These are phyloP conservation scores for Tokudaia muenninki DNA, from an alignment of 2,797 vertebrate species.

Conservation along the genomic window DNA sequence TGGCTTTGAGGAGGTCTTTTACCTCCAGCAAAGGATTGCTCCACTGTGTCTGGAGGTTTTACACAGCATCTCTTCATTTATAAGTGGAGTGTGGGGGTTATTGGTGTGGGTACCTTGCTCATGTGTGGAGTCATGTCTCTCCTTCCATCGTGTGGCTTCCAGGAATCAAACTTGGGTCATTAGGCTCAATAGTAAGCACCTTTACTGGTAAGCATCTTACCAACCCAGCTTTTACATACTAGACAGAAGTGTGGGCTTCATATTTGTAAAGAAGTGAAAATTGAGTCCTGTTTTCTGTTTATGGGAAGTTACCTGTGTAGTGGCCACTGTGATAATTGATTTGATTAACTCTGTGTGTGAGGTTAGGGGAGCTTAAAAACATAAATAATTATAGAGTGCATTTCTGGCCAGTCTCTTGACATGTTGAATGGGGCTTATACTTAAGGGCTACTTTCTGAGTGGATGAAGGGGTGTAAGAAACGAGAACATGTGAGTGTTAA, in stretches of 20 bases:
- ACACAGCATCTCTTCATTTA: constrained; percentile 1
- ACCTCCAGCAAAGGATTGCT: neutral
- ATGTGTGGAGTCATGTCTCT: neutral
- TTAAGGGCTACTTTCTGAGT: constrained; percentile 85
- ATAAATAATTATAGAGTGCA: constrained; percentile 83
- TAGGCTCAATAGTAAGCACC: neutral
- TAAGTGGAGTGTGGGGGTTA: neutral
- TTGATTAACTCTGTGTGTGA: constrained; percentile 51
- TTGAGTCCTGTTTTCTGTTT: constrained; percentile 56
- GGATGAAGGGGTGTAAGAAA: constrained; percentile 83
- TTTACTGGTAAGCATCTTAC: neutral
- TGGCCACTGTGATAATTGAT: constrained; percentile 73
- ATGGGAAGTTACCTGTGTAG: constrained; percentile 29
- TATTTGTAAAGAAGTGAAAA: constrained; percentile 36
- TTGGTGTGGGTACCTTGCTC: neutral
- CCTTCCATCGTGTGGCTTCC: neutral
- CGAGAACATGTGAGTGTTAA: constrained; percentile 79
- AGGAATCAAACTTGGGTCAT: neutral
- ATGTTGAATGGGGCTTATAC: constrained; percentile 84
- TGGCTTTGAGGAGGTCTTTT: constrained; percentile 12
- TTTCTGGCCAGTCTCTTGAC: constrained; percentile 86
- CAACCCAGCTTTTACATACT: neutral
- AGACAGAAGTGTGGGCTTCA: neutral
- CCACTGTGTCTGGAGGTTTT: constrained; percentile 10
- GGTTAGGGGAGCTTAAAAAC: constrained; percentile 61